Conservation (phyloP, 2,113 vertebrate species). For the Microcebus griseorufus region DNA sequence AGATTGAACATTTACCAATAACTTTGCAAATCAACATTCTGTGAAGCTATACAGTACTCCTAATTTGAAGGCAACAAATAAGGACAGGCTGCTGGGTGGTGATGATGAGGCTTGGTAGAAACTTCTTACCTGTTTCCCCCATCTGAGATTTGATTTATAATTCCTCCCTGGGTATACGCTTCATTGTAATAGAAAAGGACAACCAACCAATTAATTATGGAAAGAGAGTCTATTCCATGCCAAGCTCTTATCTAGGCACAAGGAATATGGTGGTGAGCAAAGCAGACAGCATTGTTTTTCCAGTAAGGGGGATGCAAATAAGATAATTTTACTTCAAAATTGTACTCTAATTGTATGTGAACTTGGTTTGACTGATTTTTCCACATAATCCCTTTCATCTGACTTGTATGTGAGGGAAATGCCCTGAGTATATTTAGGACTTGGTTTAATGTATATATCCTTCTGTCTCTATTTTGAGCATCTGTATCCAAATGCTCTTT, state of each 20-base stretch:
- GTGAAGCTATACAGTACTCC: neutral
- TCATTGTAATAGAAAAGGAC: neutral
- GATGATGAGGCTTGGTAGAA: neutral
- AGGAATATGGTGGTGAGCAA: neutral
- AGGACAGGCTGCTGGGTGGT: neutral
- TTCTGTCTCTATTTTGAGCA: neutral
- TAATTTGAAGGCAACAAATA: neutral
- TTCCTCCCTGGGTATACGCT: neutral
- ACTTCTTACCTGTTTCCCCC: neutral
- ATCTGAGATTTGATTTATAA: neutral
- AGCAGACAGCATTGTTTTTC: neutral
- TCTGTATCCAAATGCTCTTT: neutral
- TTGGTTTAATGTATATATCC: neutral
- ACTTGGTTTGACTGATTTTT: neutral
- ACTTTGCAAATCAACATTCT: neutral
- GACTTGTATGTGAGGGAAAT: neutral
- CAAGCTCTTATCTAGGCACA: neutral
- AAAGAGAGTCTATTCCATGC: neutral
- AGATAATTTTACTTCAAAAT: neutral
- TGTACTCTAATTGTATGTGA: neutral
- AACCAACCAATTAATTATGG: neutral
- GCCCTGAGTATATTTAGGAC: neutral
- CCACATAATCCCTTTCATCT: neutral
- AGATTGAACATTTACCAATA: constrained; percentile 13
- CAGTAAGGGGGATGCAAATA: neutral